Evolutionary conservation across 2,113 vertebrate species (phyloP).

Genomic region (Catharus minimus): DNA sequence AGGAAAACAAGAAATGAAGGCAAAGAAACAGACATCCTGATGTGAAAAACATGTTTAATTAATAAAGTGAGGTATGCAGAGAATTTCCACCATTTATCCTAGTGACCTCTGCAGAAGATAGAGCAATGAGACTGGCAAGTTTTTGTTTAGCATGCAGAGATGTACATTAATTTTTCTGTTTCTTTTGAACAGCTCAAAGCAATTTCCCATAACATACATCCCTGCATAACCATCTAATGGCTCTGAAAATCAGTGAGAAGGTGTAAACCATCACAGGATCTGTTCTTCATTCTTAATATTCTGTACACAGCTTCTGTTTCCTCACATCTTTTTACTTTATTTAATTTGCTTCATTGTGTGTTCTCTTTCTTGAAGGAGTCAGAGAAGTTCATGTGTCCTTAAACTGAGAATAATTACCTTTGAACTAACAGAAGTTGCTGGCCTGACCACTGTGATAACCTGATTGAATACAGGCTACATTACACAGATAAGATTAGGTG

Average conservation of each 20-base stretch:
- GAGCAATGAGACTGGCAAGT: background rate
- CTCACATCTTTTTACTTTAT: background rate
- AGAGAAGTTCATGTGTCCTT: background rate
- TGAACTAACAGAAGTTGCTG: background rate
- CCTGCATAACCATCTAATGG: background rate
- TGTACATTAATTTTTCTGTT: background rate
- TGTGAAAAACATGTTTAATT: conserved; percentile 27
- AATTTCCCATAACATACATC: background rate
- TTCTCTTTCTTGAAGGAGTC: background rate
- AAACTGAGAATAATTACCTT: background rate
- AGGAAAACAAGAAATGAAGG: background rate
- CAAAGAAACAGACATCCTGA: conserved; percentile 15
- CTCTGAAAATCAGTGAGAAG: background rate
- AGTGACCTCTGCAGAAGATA: background rate
- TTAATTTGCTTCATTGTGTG: background rate
- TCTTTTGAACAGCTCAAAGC: background rate
- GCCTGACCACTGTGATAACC: background rate
- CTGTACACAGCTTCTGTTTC: background rate
- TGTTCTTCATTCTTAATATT: background rate
- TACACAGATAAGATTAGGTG: background rate
- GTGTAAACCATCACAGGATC: background rate
- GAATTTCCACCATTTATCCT: background rate
- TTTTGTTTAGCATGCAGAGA: background rate
- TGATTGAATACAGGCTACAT: background rate
- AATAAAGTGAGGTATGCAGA: conserved; percentile 29